Base-by-base conservation (phyloP, 1,140 invertebrate genomes). In the Phortica variegata region DNA sequence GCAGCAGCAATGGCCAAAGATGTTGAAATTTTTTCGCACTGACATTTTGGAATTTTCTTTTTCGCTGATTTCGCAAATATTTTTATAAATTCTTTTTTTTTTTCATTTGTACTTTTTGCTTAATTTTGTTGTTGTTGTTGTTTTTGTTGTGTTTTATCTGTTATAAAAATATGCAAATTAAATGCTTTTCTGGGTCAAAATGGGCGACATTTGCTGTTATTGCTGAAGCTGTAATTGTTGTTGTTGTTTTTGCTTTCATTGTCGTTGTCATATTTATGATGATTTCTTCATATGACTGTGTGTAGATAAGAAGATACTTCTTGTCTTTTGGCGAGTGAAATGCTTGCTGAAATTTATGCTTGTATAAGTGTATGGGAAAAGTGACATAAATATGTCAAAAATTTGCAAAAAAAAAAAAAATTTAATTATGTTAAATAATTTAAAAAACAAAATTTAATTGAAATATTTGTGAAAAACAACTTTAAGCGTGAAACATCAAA, bases 1-100 rank as follows among this genome's bases (percentile, higher is more conserved):
- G n/a, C n/a, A n/a, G n/a, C n/a, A n/a, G n/a, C n/a, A n/a, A n/a
- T n/a, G n/a, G 37, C 32, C 43, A 49, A 59, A 59, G 49, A 53
- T 62, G 62, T 58, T 66, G 48, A 66, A 66, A 66, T 65, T 59
- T 66, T 49, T 62, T 49, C 41, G 48, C 56, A 60, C 62, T 63
- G 62, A 68, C 62, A 66, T 63, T 54, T 68, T 68, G 60, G 63
- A 66, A 68, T 66, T 62, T 62, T 49, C 48, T 54, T 56, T 12
- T 29, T 29, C 6, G 26, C 56, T 45, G 49, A 60, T 61, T 59
- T 47, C 44, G 36, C 53, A 65, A 66, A 66, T 58, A 61, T 52
- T 65, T 62, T 50, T 47, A 42, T n/a, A n/a, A n/a, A n/a, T 41
- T 57, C 15, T 32, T 31, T 47, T 38, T 42, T 46, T 39, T 52